phyloP scores from a whole-genome alignment of 2,888 invertebrate species.

The Leptothorax acervorum region DNA sequence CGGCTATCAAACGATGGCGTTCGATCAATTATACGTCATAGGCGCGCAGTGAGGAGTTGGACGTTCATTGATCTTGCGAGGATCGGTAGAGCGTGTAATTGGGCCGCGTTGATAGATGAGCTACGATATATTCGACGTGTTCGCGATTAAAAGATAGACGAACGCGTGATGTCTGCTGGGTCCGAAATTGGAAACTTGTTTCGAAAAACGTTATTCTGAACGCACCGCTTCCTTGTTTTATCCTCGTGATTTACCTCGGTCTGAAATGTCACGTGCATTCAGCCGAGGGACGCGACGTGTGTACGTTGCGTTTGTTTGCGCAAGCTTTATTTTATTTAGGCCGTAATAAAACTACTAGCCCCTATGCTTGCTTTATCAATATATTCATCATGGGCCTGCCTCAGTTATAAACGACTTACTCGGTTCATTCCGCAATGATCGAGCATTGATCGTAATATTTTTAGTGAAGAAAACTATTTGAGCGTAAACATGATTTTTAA shows the following conservation, averaged over 20 bases:
- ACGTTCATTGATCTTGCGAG: constrained; percentile 64
- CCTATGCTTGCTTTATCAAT: background rate
- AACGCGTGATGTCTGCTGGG: constrained; percentile 25
- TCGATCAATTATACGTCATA: constrained; percentile 52
- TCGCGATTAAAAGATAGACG: constrained; percentile 66
- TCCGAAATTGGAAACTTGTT: constrained; percentile 54
- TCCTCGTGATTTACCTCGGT: constrained; percentile 20
- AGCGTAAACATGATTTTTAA: background rate
- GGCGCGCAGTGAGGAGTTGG: constrained; percentile 26
- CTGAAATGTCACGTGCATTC: background rate
- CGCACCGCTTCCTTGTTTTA: background rate
- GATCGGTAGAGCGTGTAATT: constrained; percentile 68
- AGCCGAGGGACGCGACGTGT: background rate
- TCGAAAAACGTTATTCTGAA: constrained; percentile 27
- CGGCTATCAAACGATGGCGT: constrained; percentile 33
- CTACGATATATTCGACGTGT: constrained; percentile 66
- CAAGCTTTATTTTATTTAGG: background rate
- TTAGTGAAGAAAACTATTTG: background rate
- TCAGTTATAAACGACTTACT: background rate
- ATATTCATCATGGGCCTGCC: background rate
- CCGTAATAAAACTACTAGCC: background rate
- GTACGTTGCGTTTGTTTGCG: background rate
- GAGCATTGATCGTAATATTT: background rate
- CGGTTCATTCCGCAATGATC: background rate
- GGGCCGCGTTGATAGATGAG: constrained; percentile 69